Percentiles rank a stretch among this genome's conserved stretches.
These are phyloP conservation scores for Pygoscelis antarcticus DNA, from an alignment of 2,113 vertebrate genomes.

Conservation along the genomic window DNA sequence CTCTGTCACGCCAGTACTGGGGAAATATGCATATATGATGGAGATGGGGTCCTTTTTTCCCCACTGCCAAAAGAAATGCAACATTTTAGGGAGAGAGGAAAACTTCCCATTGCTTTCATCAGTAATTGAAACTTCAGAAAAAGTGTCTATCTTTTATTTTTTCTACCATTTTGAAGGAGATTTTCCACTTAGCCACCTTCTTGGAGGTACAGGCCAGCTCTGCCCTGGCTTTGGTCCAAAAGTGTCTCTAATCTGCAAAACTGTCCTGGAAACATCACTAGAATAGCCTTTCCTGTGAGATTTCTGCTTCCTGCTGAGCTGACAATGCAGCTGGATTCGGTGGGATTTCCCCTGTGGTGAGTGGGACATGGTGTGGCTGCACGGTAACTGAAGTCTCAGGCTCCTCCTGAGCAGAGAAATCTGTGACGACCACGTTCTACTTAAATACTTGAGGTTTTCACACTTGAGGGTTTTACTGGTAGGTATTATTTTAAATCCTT, in stretches of 20 bases:
- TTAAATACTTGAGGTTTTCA: neutral
- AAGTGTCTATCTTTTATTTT: neutral
- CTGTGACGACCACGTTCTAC: neutral
- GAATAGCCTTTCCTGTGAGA: constrained; percentile 29
- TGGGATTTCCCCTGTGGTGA: neutral
- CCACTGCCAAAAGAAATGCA: neutral
- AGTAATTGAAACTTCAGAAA: neutral
- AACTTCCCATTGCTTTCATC: neutral
- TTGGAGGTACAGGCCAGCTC: neutral
- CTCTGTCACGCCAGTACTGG: neutral
- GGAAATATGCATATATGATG: neutral
- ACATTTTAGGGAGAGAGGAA: neutral
- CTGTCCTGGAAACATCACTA: neutral
- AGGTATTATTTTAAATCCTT: neutral
- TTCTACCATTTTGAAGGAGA: neutral
- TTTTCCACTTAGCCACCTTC: neutral
- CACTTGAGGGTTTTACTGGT: neutral
- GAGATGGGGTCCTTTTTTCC: neutral
- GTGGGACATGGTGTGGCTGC: neutral
- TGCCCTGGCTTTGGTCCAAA: neutral
- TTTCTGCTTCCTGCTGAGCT: neutral
- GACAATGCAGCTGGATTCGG: neutral
- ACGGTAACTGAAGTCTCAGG: fast-evolving
- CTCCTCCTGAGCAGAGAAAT: neutral
- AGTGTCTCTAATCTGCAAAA: neutral